Percentiles rank a stretch among this genome's conserved stretches.
Conservation (phyloP, 1,140 invertebrate genomes). For the Myzus persicae region DNA sequence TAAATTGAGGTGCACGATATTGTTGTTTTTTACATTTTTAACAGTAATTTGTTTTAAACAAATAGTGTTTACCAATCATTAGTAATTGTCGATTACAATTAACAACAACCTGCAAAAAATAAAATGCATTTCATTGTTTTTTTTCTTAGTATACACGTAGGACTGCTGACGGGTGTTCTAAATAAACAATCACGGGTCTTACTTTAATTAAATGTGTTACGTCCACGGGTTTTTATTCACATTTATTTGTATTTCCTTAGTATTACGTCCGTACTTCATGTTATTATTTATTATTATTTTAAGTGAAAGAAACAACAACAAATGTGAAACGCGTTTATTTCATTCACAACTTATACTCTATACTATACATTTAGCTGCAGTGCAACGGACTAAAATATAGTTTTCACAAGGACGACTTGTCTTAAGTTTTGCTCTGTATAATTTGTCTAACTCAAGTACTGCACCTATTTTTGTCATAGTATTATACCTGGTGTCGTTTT, state of each 20-base stretch:
- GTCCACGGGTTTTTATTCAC: neutral
- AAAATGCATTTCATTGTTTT: neutral
- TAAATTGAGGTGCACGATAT: neutral
- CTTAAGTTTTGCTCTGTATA: neutral
- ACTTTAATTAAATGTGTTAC: conserved; percentile 16
- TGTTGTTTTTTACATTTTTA: neutral
- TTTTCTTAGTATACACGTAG: neutral
- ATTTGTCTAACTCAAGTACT: conserved; percentile 32
- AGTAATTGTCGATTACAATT: neutral
- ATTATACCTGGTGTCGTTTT: conserved; percentile 22
- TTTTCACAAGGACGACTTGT: conserved; percentile 40
- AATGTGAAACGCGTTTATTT: neutral
- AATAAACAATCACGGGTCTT: neutral
- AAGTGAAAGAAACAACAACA: neutral
- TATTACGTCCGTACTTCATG: neutral
- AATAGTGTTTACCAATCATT: neutral
- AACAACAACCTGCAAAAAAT: neutral
- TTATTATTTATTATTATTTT: neutral
- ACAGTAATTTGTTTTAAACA: neutral
- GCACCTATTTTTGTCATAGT: conserved; percentile 34
- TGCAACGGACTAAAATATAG: neutral
- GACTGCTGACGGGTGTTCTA: neutral
- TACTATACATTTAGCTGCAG: neutral
- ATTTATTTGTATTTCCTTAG: conserved; percentile 11
- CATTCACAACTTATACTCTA: neutral